These are phyloP conservation scores for Nettapus auritus DNA, from an alignment of 2,113 vertebrate species.

Conservation along the genomic window DNA sequence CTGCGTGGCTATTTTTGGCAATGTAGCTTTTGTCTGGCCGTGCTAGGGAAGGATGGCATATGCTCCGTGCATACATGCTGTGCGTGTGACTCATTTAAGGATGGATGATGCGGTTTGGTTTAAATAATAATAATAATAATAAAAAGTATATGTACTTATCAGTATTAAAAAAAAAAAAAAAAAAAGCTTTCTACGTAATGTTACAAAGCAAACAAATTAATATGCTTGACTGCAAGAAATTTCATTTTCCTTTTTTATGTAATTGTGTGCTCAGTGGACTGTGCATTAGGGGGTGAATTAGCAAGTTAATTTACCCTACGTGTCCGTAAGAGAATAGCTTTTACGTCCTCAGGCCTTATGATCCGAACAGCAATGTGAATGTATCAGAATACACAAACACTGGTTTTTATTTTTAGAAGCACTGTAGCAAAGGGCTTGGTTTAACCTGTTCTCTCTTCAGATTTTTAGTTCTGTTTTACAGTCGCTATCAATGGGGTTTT, in stretches of 20 bases:
- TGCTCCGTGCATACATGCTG: slow-evolving; percentile 44
- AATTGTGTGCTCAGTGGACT: slow-evolving; percentile 14
- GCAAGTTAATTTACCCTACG: slow-evolving; percentile 37
- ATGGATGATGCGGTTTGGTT: not conserved
- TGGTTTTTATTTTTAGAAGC: not conserved
- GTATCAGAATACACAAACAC: not conserved
- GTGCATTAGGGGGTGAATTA: slow-evolving; percentile 25
- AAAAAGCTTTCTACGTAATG: not conserved
- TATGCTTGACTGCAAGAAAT: not conserved
- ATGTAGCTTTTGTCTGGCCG: slow-evolving; percentile 61
- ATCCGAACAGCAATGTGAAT: not conserved
- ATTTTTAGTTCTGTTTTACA: not conserved
- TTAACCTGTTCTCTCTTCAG: not conserved
- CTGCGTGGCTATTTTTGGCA: slow-evolving; percentile 70
- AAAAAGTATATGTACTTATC: not conserved
- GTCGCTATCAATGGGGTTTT: not conserved
- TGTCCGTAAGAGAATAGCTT: slow-evolving; percentile 14
- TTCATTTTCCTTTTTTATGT: slow-evolving; percentile 19
- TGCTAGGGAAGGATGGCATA: slow-evolving; percentile 55
- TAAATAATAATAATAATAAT: not conserved
- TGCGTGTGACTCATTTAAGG: slow-evolving; percentile 51
- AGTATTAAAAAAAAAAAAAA: not conserved
- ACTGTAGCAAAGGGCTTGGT: not conserved
- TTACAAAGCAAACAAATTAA: not conserved
- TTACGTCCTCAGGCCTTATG: not conserved